These are phyloP conservation scores for Sylvilagus floridanus DNA, from an alignment of 2,797 vertebrate genomes.

Conservation along the genomic window DNA sequence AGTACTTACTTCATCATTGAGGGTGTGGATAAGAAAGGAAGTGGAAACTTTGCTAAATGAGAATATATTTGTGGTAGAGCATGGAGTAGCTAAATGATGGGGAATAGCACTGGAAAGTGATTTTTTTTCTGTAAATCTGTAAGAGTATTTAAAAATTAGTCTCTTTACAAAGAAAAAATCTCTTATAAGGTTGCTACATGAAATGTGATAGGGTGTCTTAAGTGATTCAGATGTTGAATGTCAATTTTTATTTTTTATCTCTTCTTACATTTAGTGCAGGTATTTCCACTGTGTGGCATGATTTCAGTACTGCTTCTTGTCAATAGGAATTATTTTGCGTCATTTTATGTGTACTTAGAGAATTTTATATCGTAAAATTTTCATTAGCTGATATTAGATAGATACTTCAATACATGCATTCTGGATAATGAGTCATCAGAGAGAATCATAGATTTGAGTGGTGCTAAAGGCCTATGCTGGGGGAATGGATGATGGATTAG, in stretches of 20 bases:
- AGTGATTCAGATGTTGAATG: neutral
- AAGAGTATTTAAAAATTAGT: conserved; percentile 52
- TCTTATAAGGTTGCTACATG: neutral
- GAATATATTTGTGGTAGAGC: neutral
- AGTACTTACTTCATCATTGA: neutral
- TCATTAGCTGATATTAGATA: neutral
- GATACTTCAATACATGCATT: neutral
- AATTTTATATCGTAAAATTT: conserved; percentile 36
- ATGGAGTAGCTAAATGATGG: neutral
- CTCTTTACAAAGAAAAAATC: conserved; percentile 18
- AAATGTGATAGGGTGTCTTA: neutral
- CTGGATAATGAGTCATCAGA: neutral
- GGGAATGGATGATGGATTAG: neutral
- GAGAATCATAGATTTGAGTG: neutral
- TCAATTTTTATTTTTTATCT: conserved; percentile 32
- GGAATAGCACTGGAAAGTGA: neutral
- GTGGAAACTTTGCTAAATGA: conserved; percentile 26
- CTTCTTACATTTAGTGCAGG: conserved; percentile 4
- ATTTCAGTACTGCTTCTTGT: neutral
- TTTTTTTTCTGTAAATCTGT: conserved; percentile 46
- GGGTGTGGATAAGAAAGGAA: neutral
- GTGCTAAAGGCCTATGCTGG: neutral
- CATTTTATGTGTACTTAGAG: neutral
- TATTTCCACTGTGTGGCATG: neutral
- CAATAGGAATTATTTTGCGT: conserved; percentile 15